Evolutionary conservation across 1,140 invertebrate species (phyloP), one percentile per base, ranked within the genome.

Genomic region (Drosophila bipectinata): DNA sequence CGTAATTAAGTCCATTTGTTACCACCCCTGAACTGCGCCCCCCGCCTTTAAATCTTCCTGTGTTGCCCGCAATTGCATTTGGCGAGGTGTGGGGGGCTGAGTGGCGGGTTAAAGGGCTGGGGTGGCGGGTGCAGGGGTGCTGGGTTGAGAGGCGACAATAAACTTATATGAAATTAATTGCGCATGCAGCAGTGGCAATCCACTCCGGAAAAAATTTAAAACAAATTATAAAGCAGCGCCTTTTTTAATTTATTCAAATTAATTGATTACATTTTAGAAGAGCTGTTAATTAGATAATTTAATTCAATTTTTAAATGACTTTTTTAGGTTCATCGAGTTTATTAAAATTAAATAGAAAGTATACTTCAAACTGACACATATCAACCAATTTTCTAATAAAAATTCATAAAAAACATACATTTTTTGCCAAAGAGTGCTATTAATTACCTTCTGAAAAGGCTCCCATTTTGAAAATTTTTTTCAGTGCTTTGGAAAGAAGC

Each of bases 151-250:
- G 82, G 82, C 79, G 82, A 87, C 82, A 87, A 87, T 87, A 87
- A 87, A 87, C 82, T 87, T 87, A 88, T 87, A 87, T 88, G 78
- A 87, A 87, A 87, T 87, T 87, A 87, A 87, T 87, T 87, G 83
- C 83, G 78, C 82, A 82, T 88, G 76, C 78, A 82, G 82, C 61
- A 72, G 64, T 64, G 63, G 26, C 60, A 41, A 1, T 4, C 1
- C 15, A 32, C 2, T 15, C 28, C 34, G 45, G 2, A 8, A 45
- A 26, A n/a, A 66, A 79, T 58, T 28, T 6, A 10, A 44, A n/a
- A 18, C 2, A 5, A 44, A 10, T 34, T 34, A 34, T 9, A 37
- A 37, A 37, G 34, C 10, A 37, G 32, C 32, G 9, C 8, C n/a
- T 37, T n/a, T 37, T 37, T 9, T 37, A 37, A 37, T 37, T 37